Evolutionary conservation across 2,797 vertebrate species (phyloP).

Genomic region (Glyptemys insculpta): DNA sequence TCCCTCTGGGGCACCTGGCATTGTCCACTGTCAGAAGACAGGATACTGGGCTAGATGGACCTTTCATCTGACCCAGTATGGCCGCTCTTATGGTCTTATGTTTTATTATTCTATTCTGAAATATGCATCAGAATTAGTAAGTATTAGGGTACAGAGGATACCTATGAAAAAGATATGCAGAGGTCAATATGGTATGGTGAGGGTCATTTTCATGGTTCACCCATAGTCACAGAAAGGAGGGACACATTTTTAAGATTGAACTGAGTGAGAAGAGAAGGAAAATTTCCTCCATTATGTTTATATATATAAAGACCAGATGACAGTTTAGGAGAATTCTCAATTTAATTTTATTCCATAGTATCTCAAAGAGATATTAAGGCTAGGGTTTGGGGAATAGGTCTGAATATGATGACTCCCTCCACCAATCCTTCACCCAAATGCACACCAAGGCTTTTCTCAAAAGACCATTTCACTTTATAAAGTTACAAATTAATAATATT

Average conservation of each 20-base stretch:
- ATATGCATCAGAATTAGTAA: not conserved
- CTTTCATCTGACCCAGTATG: too few relatives aligned
- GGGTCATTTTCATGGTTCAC: not conserved
- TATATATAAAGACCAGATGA: not conserved
- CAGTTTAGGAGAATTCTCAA: not conserved
- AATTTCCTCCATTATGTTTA: not conserved
- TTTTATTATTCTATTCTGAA: not conserved
- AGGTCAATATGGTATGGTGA: not conserved
- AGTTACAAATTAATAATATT: not conserved
- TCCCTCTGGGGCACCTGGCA: too few relatives aligned
- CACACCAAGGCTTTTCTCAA: not conserved
- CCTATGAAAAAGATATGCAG: not conserved
- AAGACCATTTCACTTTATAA: not conserved
- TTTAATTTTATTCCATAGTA: not conserved
- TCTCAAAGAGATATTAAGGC: not conserved
- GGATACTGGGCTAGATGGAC: too few relatives aligned
- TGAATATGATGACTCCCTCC: not conserved
- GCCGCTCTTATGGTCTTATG: too few relatives aligned
- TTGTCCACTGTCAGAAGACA: too few relatives aligned
- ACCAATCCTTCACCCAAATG: fast-evolving
- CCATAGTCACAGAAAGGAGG: not conserved
- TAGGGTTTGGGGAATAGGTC: not conserved
- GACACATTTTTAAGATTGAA: not conserved
- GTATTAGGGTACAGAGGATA: not conserved
- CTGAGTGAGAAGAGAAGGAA: not conserved